These are phyloP conservation scores for Myathropa florea DNA, from an alignment of 2,888 invertebrate genomes.

Conservation along the genomic window DNA sequence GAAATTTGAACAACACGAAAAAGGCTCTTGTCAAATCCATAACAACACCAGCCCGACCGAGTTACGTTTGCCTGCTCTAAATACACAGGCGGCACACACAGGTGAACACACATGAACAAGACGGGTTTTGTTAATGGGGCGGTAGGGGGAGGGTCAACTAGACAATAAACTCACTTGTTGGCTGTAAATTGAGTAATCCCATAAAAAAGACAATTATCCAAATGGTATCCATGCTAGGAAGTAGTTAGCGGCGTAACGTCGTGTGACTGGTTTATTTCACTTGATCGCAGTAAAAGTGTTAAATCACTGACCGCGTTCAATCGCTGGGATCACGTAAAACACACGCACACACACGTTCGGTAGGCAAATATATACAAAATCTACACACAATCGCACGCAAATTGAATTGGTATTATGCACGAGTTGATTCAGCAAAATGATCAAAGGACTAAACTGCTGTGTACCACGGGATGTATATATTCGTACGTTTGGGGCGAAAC, in stretches of 20 bases:
- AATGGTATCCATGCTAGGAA: constrained; percentile 77
- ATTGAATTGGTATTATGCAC: not conserved
- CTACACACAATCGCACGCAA: not conserved
- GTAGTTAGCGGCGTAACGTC: not conserved
- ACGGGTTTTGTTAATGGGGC: not conserved
- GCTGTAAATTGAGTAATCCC: constrained; percentile 77
- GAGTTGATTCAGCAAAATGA: constrained; percentile 3
- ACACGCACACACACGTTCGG: not conserved
- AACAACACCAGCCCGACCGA: not conserved
- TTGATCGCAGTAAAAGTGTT: not conserved
- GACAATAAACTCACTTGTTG: constrained; percentile 77
- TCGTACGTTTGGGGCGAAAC: not conserved
- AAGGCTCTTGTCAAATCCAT: not conserved
- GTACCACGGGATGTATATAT: not conserved
- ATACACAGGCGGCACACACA: too few relatives aligned
- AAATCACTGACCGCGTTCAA: constrained; percentile 34
- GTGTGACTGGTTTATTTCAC: not conserved
- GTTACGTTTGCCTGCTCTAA: too few relatives aligned
- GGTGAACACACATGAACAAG: too few relatives aligned
- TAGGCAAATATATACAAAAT: not conserved
- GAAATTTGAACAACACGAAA: not conserved
- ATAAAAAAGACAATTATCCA: constrained; percentile 79
- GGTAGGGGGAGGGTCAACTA: not conserved
- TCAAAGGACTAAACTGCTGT: constrained; percentile 1
- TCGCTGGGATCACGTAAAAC: not conserved